These are phyloP conservation scores for Solenopsis fugax DNA, from an alignment of 1,140 invertebrate species.

Conservation along the genomic window DNA sequence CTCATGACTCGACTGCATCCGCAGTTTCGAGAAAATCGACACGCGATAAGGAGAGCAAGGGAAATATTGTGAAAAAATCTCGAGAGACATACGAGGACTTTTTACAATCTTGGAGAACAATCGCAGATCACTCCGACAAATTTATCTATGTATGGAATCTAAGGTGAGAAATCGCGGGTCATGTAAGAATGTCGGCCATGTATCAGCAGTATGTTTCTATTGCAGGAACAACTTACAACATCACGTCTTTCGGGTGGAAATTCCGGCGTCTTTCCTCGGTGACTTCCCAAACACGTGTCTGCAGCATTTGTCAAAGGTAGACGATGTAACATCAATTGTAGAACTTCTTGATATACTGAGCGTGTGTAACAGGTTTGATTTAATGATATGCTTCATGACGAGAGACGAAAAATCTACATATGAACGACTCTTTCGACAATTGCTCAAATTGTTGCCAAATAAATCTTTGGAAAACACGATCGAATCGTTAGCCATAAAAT, in stretches of 20 bases:
- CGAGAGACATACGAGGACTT: constrained; percentile 52
- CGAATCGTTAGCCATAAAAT: constrained; percentile 57
- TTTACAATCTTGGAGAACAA: constrained; percentile 61
- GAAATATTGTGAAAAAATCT: not conserved
- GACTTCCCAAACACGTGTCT: constrained; percentile 73
- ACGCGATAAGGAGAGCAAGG: not conserved
- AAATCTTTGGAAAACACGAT: constrained; percentile 28
- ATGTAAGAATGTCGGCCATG: not conserved
- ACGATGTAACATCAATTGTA: constrained; percentile 63
- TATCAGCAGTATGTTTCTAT: not conserved
- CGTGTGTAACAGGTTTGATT: constrained; percentile 79
- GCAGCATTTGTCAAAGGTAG: not conserved
- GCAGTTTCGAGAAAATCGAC: not conserved
- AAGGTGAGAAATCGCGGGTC: constrained; percentile 45
- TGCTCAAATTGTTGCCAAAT: constrained; percentile 37
- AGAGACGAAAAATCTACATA: constrained; percentile 68
- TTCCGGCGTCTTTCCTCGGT: constrained; percentile 74
- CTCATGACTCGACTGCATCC: not conserved
- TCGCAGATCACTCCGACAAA: constrained; percentile 47
- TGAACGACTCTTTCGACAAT: constrained; percentile 66
- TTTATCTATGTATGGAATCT: constrained; percentile 55
- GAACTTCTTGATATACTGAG: constrained; percentile 76
- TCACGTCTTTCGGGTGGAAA: constrained; percentile 75
- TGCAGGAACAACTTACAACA: constrained; percentile 69
- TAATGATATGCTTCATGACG: constrained; percentile 75